Percentiles rank a stretch among this genome's conserved stretches.
These are phyloP conservation scores for Blennius ocellaris DNA, from an alignment of 2,113 vertebrate genomes.

Conservation along the genomic window DNA sequence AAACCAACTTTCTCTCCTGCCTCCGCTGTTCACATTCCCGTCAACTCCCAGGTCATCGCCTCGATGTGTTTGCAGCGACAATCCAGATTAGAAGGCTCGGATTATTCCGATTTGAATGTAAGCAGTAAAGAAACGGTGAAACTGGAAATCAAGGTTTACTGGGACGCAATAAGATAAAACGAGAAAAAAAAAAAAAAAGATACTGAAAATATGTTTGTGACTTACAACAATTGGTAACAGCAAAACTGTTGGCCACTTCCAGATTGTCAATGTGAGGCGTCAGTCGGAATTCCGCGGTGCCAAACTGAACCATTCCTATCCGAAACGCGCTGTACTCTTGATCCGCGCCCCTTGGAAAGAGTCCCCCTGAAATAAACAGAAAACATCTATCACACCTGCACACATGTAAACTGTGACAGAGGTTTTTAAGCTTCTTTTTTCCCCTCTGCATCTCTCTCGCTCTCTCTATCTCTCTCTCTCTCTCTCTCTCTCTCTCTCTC, in stretches of 20 bases:
- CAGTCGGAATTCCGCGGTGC: conserved; percentile 94
- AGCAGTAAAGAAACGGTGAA: background rate
- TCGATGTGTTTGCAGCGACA: conserved; percentile 25
- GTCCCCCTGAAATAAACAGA: conserved; percentile 87
- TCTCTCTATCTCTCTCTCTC: no score
- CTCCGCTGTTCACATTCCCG: conserved; percentile 12
- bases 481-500: no score
- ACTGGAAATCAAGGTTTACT: no score
- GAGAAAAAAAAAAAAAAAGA: no score
- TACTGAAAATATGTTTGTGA: conserved; percentile 60
- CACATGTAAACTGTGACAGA: background rate
- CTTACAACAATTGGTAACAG: conserved; percentile 99
- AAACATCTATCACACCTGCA: background rate
- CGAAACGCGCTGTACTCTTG: conserved; percentile 99
- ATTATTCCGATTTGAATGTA: background rate
- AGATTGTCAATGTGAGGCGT: conserved; percentile 98
- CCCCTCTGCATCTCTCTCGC: no score
- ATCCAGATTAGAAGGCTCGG: conserved; percentile 33
- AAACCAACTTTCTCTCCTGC: conserved; percentile 78
- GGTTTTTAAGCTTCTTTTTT: background rate
- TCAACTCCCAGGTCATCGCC: conserved; percentile 21
- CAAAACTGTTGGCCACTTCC: conserved; percentile 99
- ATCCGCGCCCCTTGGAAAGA: conserved; percentile 97
- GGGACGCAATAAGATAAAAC: background rate
- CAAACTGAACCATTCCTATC: conserved; percentile 97